Evolutionary conservation across 1,140 invertebrate species (phyloP).

Genomic region (Aphis gossypii): DNA sequence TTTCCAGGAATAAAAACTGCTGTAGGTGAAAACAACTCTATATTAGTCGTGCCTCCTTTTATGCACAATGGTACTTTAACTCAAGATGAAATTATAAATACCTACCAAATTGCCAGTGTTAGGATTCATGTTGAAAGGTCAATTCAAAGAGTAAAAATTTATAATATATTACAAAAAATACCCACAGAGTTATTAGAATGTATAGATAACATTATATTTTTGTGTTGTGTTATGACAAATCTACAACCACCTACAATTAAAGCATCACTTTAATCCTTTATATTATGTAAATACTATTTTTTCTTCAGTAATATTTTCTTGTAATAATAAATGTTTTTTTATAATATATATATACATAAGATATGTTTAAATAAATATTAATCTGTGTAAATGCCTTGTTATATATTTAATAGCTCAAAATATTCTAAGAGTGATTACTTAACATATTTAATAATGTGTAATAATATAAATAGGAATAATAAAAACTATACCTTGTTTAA

Average conservation of each 20-base stretch:
- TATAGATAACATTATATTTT: neutral
- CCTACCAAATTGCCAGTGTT: neutral
- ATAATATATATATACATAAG: too few relatives aligned
- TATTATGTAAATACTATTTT: too few relatives aligned
- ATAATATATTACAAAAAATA: neutral
- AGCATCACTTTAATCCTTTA: too few relatives aligned
- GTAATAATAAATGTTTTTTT: too few relatives aligned
- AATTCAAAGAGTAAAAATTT: neutral
- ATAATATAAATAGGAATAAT: too few relatives aligned
- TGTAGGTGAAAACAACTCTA: neutral
- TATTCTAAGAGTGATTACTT: too few relatives aligned
- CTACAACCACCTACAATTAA: neutral
- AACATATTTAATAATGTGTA: too few relatives aligned
- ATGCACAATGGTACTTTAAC: neutral
- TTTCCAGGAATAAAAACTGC: neutral
- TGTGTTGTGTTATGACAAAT: neutral
- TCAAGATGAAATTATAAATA: neutral
- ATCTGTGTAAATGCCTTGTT: too few relatives aligned
- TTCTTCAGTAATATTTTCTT: too few relatives aligned
- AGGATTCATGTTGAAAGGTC: neutral
- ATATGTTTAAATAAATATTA: too few relatives aligned
- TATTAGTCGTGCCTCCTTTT: neutral
- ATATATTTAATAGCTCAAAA: too few relatives aligned
- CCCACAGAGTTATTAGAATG: neutral
- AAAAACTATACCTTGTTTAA: too few relatives aligned